Conservation (phyloP, 2,888 invertebrate species). For the Brachyopa scutellaris region DNA sequence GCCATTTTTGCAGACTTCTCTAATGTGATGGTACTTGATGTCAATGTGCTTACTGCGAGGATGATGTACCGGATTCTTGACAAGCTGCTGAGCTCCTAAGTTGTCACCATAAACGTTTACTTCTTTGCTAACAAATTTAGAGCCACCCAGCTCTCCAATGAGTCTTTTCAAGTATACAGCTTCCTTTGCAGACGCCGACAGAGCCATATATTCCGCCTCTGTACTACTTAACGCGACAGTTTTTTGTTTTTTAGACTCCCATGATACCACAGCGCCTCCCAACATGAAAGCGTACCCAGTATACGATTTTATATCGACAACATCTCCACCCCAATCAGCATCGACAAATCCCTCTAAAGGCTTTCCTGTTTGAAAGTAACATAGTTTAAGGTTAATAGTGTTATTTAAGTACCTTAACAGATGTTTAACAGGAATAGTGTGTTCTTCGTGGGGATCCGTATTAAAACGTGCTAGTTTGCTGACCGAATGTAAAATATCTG, state of each 20-base stretch:
- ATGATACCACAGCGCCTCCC: not conserved
- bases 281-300: not conserved
- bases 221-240: constrained; percentile 13
- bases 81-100: too few species aligned
- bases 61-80: constrained; percentile 38
- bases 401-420: too few species aligned
- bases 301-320: not conserved
- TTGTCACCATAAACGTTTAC: constrained; percentile 18
- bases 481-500: constrained; percentile 47
- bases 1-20: too few species aligned
- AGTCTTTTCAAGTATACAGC: constrained; percentile 10
- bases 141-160: not conserved
- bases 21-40: too few species aligned
- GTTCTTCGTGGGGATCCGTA: too few species aligned
- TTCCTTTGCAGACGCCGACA: constrained; percentile 26
- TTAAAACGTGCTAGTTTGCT: constrained; percentile 52
- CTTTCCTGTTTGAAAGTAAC: too few species aligned
- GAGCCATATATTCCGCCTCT: too few species aligned
- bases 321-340: constrained; percentile 12
- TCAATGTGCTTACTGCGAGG: constrained; percentile 37
- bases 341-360: constrained; percentile 27
- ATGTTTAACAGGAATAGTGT: too few species aligned
- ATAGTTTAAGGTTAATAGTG: too few species aligned
- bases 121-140: not conserved
- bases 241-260: constrained; percentile 5